A percentile compares a stretch with the other conserved stretches of the same genome.
These are phyloP conservation scores for Pseudobourletiella spinata DNA, from an alignment of 1,140 invertebrate genomes.

Conservation along the genomic window DNA sequence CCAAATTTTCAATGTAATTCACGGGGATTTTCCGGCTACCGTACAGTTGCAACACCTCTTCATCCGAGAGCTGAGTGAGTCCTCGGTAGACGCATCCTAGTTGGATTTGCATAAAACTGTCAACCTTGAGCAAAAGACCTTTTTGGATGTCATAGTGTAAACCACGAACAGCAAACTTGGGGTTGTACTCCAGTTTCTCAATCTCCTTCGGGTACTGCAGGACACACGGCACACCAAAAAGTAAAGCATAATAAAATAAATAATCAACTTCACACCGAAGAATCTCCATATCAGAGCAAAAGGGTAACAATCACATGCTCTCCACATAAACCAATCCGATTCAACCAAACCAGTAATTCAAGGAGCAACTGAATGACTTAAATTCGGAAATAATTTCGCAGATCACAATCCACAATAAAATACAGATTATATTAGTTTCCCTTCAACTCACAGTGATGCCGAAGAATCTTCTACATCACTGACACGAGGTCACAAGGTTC, in stretches of 20 bases:
- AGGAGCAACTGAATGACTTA: neutral
- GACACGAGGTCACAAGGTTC: no score
- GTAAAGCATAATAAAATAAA: no score
- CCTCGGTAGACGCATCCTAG: slow-evolving; percentile 89
- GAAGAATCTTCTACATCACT: no score
- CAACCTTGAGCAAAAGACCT: slow-evolving; percentile 87
- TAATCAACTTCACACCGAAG: no score
- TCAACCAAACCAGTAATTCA: slow-evolving; percentile 3
- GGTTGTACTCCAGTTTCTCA: slow-evolving; percentile 65
- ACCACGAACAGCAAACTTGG: slow-evolving; percentile 24
- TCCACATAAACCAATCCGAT: no score
- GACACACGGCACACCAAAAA: no score
- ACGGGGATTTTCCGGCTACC: slow-evolving; percentile 75
- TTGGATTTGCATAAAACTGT: slow-evolving; percentile 94
- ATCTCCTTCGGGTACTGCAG: slow-evolving; percentile 87
- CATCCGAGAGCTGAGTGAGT: slow-evolving; percentile 64
- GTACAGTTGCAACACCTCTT: slow-evolving; percentile 78
- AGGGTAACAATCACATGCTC: no score
- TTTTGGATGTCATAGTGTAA: slow-evolving; percentile 95
- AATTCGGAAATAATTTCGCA: neutral
- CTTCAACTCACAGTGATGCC: neutral
- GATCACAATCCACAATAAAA: neutral
- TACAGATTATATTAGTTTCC: neutral
- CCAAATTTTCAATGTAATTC: slow-evolving; percentile 37
- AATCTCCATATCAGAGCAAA: no score